Percentiles rank a stretch among this genome's conserved stretches.
Conservation (phyloP, 2,888 invertebrate genomes). For the Hydriomena furcata region DNA sequence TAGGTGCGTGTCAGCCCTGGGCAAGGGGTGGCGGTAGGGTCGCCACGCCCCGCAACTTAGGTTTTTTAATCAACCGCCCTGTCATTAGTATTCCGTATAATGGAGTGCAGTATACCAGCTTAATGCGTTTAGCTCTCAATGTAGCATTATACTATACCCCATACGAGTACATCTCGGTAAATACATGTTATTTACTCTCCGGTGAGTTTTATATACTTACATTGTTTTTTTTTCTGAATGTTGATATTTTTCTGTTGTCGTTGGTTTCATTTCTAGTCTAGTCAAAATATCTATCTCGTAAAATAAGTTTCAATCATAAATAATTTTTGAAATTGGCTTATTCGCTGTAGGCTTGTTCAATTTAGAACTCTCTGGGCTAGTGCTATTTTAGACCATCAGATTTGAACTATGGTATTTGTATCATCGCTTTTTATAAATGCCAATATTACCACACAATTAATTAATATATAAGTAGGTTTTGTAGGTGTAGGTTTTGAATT, state of each 20-base stretch:
- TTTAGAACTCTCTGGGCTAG: no score
- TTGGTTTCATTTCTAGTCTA: neutral
- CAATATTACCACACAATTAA: no score
- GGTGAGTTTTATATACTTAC: neutral
- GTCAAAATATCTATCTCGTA: no score
- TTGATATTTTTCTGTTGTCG: constrained; percentile 1
- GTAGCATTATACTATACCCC: constrained; percentile 18
- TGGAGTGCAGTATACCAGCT: constrained; percentile 51
- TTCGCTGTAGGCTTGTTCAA: no score
- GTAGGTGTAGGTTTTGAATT: no score
- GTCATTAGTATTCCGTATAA: constrained; percentile 79
- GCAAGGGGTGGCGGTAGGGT: constrained; percentile 41
- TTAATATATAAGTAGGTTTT: no score
- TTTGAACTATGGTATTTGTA: no score
- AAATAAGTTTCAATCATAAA: no score
- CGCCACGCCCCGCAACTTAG: constrained; percentile 68
- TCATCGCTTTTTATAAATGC: no score
- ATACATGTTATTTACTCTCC: constrained; percentile 16
- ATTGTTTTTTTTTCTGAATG: neutral
- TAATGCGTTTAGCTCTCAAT: constrained; percentile 34
- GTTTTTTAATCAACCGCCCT: constrained; percentile 80
- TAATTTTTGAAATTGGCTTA: neutral
- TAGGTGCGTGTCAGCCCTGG: constrained; percentile 25
- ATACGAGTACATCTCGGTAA: neutral
- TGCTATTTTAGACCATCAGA: no score